Evolutionary conservation across 2,113 vertebrate genomes (phyloP).

Genomic region (Oreochromis spilurus): DNA sequence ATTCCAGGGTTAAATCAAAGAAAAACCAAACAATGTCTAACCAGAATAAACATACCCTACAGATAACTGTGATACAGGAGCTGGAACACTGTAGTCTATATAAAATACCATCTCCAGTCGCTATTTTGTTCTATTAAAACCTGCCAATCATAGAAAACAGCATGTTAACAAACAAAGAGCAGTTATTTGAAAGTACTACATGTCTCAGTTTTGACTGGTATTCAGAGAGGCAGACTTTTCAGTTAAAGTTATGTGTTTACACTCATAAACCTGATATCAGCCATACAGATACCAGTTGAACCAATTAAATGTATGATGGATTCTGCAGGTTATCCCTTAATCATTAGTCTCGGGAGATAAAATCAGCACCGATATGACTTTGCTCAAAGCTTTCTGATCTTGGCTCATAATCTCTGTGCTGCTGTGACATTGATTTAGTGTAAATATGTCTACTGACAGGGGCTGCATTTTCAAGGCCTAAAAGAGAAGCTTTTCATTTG

Average conservation of each 20-base stretch:
- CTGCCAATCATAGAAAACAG: conserved; percentile 4
- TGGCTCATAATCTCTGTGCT: background rate
- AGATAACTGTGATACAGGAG: background rate
- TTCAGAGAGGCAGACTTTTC: background rate
- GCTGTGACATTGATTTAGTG: background rate
- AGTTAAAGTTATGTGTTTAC: background rate
- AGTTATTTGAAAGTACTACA: background rate
- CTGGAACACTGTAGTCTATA: background rate
- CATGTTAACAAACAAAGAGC: background rate
- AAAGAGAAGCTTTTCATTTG: background rate
- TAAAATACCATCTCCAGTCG: background rate
- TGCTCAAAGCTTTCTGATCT: background rate
- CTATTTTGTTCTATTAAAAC: conserved; percentile 1
- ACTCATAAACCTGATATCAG: conserved; percentile 8
- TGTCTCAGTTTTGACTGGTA: background rate
- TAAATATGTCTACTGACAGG: background rate
- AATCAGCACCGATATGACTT: conserved; percentile 18
- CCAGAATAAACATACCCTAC: background rate
- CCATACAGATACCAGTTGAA: background rate
- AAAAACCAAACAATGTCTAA: background rate
- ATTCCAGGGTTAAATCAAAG: background rate
- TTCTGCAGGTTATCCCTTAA: conserved; percentile 26
- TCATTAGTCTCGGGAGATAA: conserved; percentile 34
- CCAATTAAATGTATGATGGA: conserved; percentile 37
- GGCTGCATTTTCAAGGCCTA: background rate